phyloP scores from a whole-genome alignment of 2,888 invertebrate genomes.

The Tethea ocularis region DNA sequence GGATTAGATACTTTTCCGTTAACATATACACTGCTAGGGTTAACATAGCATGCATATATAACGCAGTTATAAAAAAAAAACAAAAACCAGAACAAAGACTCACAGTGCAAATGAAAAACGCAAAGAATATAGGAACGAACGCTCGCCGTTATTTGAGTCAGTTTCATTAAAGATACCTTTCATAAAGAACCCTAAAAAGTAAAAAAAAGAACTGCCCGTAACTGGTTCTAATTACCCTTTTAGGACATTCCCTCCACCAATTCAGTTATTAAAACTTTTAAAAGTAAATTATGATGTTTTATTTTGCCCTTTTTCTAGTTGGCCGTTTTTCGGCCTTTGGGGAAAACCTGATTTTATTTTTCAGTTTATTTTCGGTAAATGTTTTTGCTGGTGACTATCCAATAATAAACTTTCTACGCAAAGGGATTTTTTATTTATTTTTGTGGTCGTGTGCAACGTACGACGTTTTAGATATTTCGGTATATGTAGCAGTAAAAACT shows the following conservation, averaged over 20 bases:
- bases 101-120: too few species aligned
- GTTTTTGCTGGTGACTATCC: background rate
- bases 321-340: background rate
- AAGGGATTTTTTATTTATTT: background rate
- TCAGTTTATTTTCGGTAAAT: background rate
- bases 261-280: background rate
- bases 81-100: too few species aligned
- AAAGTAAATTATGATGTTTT: background rate
- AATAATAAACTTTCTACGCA: background rate
- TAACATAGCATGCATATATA: too few species aligned
- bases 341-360: background rate
- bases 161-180: background rate
- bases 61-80: too few species aligned
- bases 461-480: background rate
- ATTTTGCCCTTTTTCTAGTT: background rate
- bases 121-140: too few species aligned
- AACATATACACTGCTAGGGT: too few species aligned
- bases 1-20: too few species aligned
- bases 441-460: background rate
- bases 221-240: conserved; percentile 2
- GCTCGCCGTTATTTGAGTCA: background rate
- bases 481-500: background rate
- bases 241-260: background rate
- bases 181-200: background rate
- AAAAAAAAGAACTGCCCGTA: background rate